Conservation (phyloP, 2,113 vertebrate species). For the Sebastes schlegelii region DNA sequence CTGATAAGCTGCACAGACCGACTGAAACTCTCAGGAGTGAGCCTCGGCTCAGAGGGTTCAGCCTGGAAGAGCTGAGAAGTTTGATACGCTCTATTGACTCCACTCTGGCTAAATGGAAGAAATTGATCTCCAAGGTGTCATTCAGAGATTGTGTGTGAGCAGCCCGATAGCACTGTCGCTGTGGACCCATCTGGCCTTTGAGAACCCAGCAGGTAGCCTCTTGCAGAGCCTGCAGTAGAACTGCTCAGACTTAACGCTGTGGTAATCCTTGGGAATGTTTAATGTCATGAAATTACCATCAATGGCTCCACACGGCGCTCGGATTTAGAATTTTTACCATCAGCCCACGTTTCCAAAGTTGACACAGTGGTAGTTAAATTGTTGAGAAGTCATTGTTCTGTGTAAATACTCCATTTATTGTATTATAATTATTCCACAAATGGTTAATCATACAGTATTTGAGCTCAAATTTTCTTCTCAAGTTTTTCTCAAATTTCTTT, state of each 20-base stretch:
- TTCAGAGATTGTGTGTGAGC: slow-evolving; percentile 56
- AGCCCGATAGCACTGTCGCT: slow-evolving; percentile 20
- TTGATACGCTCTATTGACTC: slow-evolving; percentile 55
- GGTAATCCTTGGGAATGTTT: background rate
- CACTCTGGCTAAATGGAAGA: slow-evolving; percentile 57
- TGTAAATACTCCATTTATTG: background rate
- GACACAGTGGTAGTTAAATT: background rate
- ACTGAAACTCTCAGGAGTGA: slow-evolving; percentile 28
- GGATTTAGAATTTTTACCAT: background rate
- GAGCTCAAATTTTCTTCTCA: too few relatives aligned
- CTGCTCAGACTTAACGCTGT: background rate
- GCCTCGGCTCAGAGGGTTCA: slow-evolving; percentile 40
- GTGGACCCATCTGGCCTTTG: slow-evolving; percentile 41
- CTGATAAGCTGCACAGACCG: slow-evolving; percentile 15
- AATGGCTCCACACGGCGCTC: background rate
- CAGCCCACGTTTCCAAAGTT: background rate
- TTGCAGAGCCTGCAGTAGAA: background rate
- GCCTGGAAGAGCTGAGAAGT: slow-evolving; percentile 40
- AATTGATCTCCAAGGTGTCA: slow-evolving; percentile 67
- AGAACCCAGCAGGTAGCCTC: slow-evolving; percentile 35
- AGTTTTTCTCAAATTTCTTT: too few relatives aligned
- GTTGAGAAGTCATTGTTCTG: background rate
- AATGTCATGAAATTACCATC: slow-evolving; percentile 5
- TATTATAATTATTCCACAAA: background rate
- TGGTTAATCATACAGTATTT: too few relatives aligned